These are phyloP conservation scores for Myotis myotis DNA, from an alignment of 2,797 vertebrate genomes.

Conservation along the genomic window DNA sequence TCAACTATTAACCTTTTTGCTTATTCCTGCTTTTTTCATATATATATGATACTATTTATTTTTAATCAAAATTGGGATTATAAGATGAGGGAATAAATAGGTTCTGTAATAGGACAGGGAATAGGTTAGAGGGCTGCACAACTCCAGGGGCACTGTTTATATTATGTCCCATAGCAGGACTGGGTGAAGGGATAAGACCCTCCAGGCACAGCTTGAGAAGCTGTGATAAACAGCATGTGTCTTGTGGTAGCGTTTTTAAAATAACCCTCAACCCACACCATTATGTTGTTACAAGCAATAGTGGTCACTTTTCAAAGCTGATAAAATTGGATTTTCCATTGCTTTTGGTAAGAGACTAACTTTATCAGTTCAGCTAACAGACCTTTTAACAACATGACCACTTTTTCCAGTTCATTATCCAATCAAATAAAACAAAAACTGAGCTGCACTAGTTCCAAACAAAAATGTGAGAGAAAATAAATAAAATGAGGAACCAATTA, in stretches of 20 bases:
- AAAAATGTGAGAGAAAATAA: not conserved
- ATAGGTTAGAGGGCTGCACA: not conserved
- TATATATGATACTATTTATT: not conserved
- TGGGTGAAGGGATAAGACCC: not conserved
- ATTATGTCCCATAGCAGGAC: not conserved
- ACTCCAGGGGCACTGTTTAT: not conserved
- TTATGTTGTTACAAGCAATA: not conserved
- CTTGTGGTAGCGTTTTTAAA: not conserved
- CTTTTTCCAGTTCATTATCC: not conserved
- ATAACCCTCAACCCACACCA: not conserved
- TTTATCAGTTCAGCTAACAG: not conserved
- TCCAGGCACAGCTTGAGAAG: not conserved
- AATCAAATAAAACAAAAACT: not conserved
- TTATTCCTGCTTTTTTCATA: conserved; percentile 9
- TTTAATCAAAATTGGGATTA: conserved; percentile 30
- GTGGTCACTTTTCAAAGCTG: not conserved
- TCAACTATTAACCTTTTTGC: not conserved
- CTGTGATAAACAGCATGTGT: not conserved
- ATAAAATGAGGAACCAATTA: not conserved
- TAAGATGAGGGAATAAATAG: not conserved
- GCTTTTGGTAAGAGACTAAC: conserved; percentile 22
- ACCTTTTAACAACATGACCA: not conserved
- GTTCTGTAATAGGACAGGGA: not conserved
- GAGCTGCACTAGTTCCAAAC: not conserved
- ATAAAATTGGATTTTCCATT: conserved; percentile 1